These are phyloP conservation scores for Saccostrea glomerata DNA, from an alignment of 1,140 invertebrate species.

Conservation along the genomic window DNA sequence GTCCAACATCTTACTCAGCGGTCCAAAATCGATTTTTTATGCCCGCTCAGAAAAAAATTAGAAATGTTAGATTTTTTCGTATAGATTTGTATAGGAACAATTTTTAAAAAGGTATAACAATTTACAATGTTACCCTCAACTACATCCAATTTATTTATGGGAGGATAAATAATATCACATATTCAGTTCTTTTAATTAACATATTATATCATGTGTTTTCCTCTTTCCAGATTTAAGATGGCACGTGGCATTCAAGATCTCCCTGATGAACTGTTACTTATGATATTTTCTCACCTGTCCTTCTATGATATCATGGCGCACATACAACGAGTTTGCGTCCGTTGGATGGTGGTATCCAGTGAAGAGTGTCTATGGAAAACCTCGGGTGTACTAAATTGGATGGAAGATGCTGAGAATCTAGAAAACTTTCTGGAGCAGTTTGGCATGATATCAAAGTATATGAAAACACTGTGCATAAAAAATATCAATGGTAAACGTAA, in stretches of 20 bases:
- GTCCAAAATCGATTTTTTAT: too few relatives aligned
- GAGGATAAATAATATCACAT: too few relatives aligned
- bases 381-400: background rate
- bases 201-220: background rate
- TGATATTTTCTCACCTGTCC: background rate
- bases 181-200: too few relatives aligned
- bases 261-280: background rate
- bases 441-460: background rate
- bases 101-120: too few relatives aligned
- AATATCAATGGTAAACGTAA: background rate
- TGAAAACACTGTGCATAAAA: background rate
- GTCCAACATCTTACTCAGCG: too few relatives aligned
- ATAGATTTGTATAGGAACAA: too few relatives aligned
- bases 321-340: background rate
- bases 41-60: too few relatives aligned
- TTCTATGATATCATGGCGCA: background rate
- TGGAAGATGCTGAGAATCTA: background rate
- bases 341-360: background rate
- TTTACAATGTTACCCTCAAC: too few relatives aligned
- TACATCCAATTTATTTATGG: too few relatives aligned
- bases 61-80: too few relatives aligned
- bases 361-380: background rate
- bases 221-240: background rate
- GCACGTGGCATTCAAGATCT: background rate
- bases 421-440: background rate